Evolutionary conservation across 2,113 vertebrate species (phyloP), one percentile per base, ranked within the genome.

Genomic region (Sardina pilchardus): DNA sequence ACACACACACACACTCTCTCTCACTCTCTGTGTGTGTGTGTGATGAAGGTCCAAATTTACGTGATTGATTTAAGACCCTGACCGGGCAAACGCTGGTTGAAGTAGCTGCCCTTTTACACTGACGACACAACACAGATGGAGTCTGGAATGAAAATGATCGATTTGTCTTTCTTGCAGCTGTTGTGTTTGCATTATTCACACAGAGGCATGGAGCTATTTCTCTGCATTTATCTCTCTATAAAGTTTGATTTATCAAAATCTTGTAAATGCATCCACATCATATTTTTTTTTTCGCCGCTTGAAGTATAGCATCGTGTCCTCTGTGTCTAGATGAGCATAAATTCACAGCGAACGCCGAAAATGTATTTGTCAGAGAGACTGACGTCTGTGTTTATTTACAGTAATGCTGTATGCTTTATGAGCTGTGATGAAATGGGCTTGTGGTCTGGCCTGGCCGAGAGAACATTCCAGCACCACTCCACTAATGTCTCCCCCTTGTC

Each of bases 11-110:
- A 10, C 63, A 14, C 63, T 71, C 26, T 71, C 63, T 71, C 63
- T 71, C 24, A 34, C n/a, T 34, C n/a, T 71, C 26, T 71, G n/a
- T 26, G 63, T 71, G 63, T 14, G 63, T 71, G 63, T 26, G 91
- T 93, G 92, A 93, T 94, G 93, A 91, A 94, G 94, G 92, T 93
- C 91, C 92, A 91, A 91, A 93, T 93, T 93, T 91, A 88, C 93
- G 93, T 94, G 94, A 95, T 93, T 94, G 94, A 95, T 95, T 95
- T 94, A 93, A 90, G 90, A 94, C 90, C 87, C 80, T 14, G 42
- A 85, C 88, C 84, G 92, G 91, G 82, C 93, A 90, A 90, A 4
- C 26, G 26, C 26, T 71, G 26, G 63, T 71, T 26, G 26, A 12
- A 30, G 63, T 30, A 71, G 63, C 63, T 71, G 26, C 63, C 14